phyloP scores from a whole-genome alignment of 2,888 invertebrate genomes.

The Corbicula japonica region DNA sequence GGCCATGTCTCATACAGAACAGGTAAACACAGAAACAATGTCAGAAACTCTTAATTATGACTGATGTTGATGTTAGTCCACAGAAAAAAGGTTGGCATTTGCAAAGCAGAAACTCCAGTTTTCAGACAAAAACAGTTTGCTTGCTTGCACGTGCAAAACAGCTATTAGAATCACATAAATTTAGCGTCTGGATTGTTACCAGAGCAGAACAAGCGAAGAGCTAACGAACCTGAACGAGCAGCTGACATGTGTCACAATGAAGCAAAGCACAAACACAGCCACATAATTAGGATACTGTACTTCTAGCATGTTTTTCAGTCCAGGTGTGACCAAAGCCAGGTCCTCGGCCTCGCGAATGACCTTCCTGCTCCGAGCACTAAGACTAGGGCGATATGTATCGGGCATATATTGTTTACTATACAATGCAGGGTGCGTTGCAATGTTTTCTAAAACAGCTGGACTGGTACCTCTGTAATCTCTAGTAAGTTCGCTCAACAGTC shows the following conservation, averaged over 20 bases:
- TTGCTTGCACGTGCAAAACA: no score
- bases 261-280: constrained; percentile 42
- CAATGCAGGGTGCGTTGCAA: constrained; percentile 77
- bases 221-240: constrained; percentile 27
- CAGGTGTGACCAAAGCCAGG: constrained; percentile 79
- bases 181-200: no score
- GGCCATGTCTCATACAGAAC: no score
- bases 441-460: constrained; percentile 81
- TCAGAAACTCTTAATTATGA: no score
- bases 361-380: constrained; percentile 81
- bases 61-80: no score
- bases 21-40: no score
- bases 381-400: constrained; percentile 57
- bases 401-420: constrained; percentile 66
- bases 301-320: constrained; percentile 82
- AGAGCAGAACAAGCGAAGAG: no score
- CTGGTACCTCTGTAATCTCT: constrained; percentile 80
- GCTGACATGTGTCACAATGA: constrained; percentile 30
- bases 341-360: constrained; percentile 83
- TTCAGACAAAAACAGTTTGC: no score
- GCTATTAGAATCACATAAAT: no score
- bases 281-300: constrained; percentile 78
- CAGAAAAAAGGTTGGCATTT: no score
- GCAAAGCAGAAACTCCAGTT: no score
- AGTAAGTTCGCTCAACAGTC: constrained; percentile 58